Evolutionary conservation across 2,113 vertebrate species (phyloP), one percentile per base, ranked within the genome.

Genomic region (Sceloporus tristichus): DNA sequence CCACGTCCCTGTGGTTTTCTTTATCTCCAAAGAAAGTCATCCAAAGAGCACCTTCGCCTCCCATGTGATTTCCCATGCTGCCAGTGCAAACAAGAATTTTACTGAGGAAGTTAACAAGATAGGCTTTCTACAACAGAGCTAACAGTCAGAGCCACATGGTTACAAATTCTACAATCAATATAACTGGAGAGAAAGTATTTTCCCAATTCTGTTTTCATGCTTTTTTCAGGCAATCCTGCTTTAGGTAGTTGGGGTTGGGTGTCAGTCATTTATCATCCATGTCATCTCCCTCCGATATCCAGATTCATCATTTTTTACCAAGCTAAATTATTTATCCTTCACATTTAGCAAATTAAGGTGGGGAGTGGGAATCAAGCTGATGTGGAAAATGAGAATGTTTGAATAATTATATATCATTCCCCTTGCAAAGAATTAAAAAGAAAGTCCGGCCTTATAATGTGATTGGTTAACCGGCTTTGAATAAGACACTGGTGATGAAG

Each of bases 61-160:
- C 82, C 85, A 81, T 88, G 85, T 23, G 89, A 68, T 0, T 82
- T 79, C 71, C 87, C 7, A 0, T 0, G 53, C 88, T 90, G 91
- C 93, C 92, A 84, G 66, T 5, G 54, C 85, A 90, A 92, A 94
- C 86, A 84, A 9, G 0, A 38, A 87, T 82, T 85, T 78, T 85
- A 85, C 91, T 65, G 68, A 94, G 73, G 80, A 84, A 85, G 56
- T 84, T 0, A 78, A 80, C 87, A n/a, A 90, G 88, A 88, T 5
- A 85, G 11, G 85, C 90, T 5, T 85, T 79, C 80, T 56, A 68
- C 85, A 18, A 0, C 19, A 5, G 2, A 34, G 76, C 25, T 56
- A 84, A 85, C 78, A 1, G 25, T 18, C 29, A 27, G 6, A 81
- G 62, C 79, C 70, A 48, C 19, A 42, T 29, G 0, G 65, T 34